phyloP scores from a whole-genome alignment of 2,888 invertebrate species.

The Apodemia hepburni region DNA sequence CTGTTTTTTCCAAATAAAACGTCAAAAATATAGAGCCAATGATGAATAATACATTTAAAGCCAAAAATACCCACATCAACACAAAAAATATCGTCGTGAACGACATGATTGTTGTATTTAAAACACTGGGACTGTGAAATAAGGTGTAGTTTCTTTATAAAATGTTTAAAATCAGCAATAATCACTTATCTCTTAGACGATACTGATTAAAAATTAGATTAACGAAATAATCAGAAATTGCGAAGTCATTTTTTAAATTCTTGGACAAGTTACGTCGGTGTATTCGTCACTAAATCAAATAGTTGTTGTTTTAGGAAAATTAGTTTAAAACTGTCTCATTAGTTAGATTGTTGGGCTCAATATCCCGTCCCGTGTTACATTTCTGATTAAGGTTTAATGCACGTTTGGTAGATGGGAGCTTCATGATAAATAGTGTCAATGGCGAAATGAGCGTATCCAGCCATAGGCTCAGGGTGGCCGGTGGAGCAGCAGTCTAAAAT shows the following conservation, averaged over 20 bases:
- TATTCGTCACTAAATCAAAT: not conserved
- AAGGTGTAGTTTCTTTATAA: not conserved
- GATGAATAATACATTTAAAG: conserved; percentile 14
- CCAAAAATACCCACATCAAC: conserved; percentile 17
- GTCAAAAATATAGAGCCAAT: conserved; percentile 15
- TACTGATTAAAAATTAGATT: conserved; percentile 5
- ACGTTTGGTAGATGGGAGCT: too few species aligned
- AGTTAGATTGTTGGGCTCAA: too few species aligned
- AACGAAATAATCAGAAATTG: not conserved
- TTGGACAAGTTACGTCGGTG: not conserved
- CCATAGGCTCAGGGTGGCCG: too few species aligned
- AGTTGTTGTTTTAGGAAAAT: too few species aligned
- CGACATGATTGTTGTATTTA: conserved; percentile 1
- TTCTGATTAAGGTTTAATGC: too few species aligned
- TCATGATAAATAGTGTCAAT: too few species aligned
- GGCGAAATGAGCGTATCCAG: too few species aligned
- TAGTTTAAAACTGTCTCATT: too few species aligned
- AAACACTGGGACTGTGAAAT: not conserved
- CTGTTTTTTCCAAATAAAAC: conserved; percentile 17
- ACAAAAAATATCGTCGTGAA: conserved; percentile 14
- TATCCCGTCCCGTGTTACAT: too few species aligned
- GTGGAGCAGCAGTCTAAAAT: too few species aligned
- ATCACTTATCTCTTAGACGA: not conserved
- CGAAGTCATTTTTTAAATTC: not conserved
- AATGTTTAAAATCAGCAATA: not conserved